Percentiles rank a stretch among this genome's conserved stretches.
Conservation (phyloP, 2,113 vertebrate species). For the Aviceda subcristata region DNA sequence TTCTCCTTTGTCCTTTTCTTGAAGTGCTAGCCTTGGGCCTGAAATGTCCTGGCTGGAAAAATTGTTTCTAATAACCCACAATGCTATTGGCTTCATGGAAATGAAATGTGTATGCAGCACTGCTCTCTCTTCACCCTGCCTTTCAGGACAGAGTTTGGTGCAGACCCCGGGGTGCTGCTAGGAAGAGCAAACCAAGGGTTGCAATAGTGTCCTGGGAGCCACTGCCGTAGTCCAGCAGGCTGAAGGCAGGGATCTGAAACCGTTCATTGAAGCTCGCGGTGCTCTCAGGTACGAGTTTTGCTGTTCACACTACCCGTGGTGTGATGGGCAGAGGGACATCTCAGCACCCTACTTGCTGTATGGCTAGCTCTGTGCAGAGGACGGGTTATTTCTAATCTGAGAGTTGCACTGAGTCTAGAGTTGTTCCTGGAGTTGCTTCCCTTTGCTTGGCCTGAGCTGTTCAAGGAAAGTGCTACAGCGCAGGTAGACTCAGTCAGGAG, state of each 20-base stretch:
- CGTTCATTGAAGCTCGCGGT: background rate
- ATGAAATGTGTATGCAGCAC: background rate
- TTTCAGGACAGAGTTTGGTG: background rate
- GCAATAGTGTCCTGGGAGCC: background rate
- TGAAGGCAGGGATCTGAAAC: background rate
- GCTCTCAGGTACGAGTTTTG: background rate
- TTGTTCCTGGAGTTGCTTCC: background rate
- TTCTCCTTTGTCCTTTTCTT: background rate
- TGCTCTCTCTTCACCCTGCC: background rate
- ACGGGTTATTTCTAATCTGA: background rate
- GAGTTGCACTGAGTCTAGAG: background rate
- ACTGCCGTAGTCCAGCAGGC: background rate
- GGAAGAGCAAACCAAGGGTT: background rate
- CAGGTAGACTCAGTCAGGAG: background rate
- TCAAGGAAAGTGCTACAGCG: background rate
- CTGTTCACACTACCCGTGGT: background rate
- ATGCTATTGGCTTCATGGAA: background rate
- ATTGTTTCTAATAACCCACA: background rate
- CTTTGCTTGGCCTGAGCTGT: background rate
- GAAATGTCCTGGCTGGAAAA: constrained; percentile 2
- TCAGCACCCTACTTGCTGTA: background rate
- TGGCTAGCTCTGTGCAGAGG: background rate
- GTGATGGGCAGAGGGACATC: background rate
- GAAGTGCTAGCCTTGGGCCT: background rate
- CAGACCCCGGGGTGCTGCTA: background rate